A percentile compares a stretch with the other conserved stretches of the same genome.
Evolutionary conservation across 2,797 vertebrate genomes (phyloP).

Genomic region (Acipenser ruthenus): DNA sequence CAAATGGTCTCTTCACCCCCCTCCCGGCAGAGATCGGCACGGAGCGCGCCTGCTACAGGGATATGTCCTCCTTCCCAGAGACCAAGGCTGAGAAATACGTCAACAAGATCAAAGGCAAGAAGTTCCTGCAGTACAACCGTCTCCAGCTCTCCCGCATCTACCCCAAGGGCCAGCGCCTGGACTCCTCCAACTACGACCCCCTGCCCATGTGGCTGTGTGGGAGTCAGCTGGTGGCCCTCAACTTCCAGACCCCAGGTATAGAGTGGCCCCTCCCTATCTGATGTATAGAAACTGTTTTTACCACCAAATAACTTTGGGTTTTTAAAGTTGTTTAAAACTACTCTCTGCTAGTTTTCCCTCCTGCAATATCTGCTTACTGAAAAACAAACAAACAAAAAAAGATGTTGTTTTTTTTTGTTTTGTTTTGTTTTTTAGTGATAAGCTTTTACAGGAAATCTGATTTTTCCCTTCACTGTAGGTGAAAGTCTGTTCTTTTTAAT

Average conservation of each 20-base stretch:
- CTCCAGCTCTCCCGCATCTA: constrained; percentile 96
- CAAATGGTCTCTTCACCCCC: neutral
- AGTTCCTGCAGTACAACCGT: constrained; percentile 95
- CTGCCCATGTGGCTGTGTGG: constrained; percentile 98
- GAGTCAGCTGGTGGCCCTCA: constrained; percentile 93
- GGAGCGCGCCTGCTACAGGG: constrained; percentile 89
- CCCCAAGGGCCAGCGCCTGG: constrained; percentile 90
- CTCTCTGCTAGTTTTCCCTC: neutral
- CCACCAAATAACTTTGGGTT: no score
- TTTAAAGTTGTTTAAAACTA: no score
- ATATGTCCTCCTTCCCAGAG: constrained; percentile 98
- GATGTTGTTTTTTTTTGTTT: no score
- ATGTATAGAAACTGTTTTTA: no score
- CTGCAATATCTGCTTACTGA: no score
- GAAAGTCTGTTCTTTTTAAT: no score
- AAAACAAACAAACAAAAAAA: no score
- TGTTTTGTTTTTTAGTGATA: no score
- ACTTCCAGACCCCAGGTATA: constrained; percentile 95
- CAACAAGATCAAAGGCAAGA: constrained; percentile 92
- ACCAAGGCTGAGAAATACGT: constrained; percentile 96
- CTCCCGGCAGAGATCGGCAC: constrained; percentile 80
- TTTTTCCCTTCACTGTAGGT: no score
- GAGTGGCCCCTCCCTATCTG: neutral
- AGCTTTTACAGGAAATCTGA: no score
- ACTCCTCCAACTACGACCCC: constrained; percentile 97